Base-by-base conservation (phyloP, 2,888 invertebrate genomes). In the Eupithecia tripunctaria region DNA sequence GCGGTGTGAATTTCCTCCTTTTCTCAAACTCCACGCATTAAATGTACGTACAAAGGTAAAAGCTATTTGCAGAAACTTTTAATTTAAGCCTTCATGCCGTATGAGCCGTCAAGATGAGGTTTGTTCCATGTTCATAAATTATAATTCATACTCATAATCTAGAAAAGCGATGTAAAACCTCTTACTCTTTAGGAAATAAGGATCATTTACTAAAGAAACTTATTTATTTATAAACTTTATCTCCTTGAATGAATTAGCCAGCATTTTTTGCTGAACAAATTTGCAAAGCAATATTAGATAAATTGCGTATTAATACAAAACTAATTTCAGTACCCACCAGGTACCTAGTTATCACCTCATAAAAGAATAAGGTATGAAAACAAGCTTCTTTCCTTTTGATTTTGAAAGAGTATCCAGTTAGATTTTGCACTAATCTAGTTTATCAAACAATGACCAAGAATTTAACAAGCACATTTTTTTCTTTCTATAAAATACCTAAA, bases 11-110 rank as follows among this genome's bases (percentile, higher is more conserved):
- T 59, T 59, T 21, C 59, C 27, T 21, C 18, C 59, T 27, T 38
- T 67, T 27, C 56, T 41, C 38, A 29, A 65, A 66, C 25, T 41
- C 36, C 12, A 41, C 66, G 21, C 66, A 70, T 66, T 59, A n/a
- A 66, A 64, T 59, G 41, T 60, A 32, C 27, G 15, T 64, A 27
- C 59, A 59, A 70, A 70, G 41, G 21, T 43, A 29, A 60, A 66
- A 70, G 64, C 38, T 65, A 27, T 65, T 70, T 65, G 38, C 29
- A 38, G 14, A 71, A 75, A 68, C 63, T 74, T 69, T 38, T 70
- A 65, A 60, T 29, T 70, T 64, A 41, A 60, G 47, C 47, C 18
- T 67, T 18, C 68, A 60, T 27, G 51, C 59, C 38, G n/a, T 29
- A 21, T 36, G 56, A n/a, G n/a, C 47, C 18, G 18, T 43, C 47